Evolutionary conservation across 2,888 invertebrate species (phyloP), one percentile per base, ranked within the genome.

Genomic region (Agrochola lychnidis): DNA sequence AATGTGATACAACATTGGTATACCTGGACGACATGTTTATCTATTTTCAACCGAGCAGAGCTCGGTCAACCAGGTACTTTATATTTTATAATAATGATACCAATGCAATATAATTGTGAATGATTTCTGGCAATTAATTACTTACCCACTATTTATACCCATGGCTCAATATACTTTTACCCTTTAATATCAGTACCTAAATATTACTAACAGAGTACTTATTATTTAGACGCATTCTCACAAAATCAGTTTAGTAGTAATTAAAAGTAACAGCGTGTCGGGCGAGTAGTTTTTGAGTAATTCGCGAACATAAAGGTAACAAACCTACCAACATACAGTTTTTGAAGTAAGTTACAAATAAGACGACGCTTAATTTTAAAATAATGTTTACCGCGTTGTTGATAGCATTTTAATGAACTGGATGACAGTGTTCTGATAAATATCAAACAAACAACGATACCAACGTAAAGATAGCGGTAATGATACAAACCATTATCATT

Each of bases 321-420:
- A 53, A 14, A 25, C 51, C 51, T 51, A 22, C 3, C 42, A 25
- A 25, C 64, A 45, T 10, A 25, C 12, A 6, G 12, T 30, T 66
- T 48, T 66, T 19, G 6, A 25, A 48, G 45, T 19, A 7, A 22
- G 7, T 16, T 36, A 6, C 7, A 45, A 56, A 57, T 25, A n/a
- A 51, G 9, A 16, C 6, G 0, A 45, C 22, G 3, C 19, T 45
- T 7, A 4, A 25, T 64, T 10, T 10, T 75, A 14, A 30, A 59
- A 56, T 56, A 63, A 25, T 42, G 9, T 30, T 40, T 6, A 22
- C 4, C 3, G 19, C 22, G 4, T 19, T 40, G 4, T 53, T 64
- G 71, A 83, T 79, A 25, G 0, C 14, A 53, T 79, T 82, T 59
- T 79, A 72, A 80, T 70, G 40, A 59, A 62, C 30, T 22, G n/a